Percentiles rank a stretch among this genome's conserved stretches.
Conservation (phyloP, 2,888 invertebrate genomes). For the Monopis laevigella region DNA sequence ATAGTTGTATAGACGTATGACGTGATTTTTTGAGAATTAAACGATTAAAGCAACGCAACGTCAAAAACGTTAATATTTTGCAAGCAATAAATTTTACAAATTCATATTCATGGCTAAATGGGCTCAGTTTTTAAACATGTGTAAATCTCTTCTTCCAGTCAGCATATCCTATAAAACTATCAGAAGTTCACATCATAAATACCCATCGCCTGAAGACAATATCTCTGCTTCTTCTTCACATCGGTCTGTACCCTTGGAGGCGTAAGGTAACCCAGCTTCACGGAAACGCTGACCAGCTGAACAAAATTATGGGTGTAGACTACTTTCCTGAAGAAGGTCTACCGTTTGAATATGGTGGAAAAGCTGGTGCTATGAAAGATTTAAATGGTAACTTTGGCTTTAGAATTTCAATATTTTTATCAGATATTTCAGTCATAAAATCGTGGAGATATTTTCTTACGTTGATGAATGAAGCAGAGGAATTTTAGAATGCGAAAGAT, state of each 20-base stretch:
- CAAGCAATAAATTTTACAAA: background rate
- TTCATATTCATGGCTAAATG: background rate
- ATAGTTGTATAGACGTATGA: too few species aligned
- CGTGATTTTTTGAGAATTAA: too few species aligned
- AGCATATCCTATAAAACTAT: constrained; percentile 82
- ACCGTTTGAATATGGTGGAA: constrained; percentile 85
- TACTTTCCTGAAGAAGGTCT: constrained; percentile 77
- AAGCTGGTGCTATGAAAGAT: constrained; percentile 76
- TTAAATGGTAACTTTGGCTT: constrained; percentile 68
- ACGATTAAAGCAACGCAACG: too few species aligned
- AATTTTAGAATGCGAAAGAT: too few species aligned
- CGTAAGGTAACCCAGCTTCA: constrained; percentile 47
- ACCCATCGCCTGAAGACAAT: constrained; percentile 75
- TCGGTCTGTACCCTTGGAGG: constrained; percentile 53
- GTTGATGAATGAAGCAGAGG: too few species aligned
- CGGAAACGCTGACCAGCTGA: constrained; percentile 36
- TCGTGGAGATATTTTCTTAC: too few species aligned
- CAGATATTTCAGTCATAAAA: too few species aligned
- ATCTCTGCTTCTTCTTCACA: constrained; percentile 66
- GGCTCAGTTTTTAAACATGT: background rate
- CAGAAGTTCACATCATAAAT: constrained; percentile 85
- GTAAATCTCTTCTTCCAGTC: constrained; percentile 56
- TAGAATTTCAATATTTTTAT: too few species aligned
- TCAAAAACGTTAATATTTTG: too few species aligned
- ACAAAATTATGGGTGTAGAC: constrained; percentile 56